Percentiles rank a stretch among this genome's conserved stretches.
Evolutionary conservation across 2,888 invertebrate genomes (phyloP).

Genomic region (Drosophila austrosaltans): DNA sequence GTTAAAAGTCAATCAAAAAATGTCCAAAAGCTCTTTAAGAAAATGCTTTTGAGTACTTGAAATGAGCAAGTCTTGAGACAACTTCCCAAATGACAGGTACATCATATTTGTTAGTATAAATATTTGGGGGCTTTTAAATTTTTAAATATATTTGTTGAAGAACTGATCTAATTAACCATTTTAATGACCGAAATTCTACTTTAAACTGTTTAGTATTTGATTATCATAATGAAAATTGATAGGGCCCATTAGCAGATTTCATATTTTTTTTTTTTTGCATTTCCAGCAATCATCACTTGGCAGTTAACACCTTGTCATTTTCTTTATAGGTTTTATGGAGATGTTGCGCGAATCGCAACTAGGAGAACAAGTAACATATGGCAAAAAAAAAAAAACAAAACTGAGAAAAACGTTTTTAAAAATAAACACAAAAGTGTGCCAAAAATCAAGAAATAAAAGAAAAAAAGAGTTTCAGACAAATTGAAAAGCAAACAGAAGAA

Average conservation of each 20-base stretch:
- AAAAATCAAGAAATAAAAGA: constrained; percentile 35
- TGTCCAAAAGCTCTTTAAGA: constrained; percentile 3
- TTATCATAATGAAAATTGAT: constrained; percentile 3
- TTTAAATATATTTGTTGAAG: neutral
- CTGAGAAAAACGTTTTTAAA: constrained; percentile 46
- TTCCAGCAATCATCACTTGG: constrained; percentile 31
- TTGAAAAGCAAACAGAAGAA: constrained; percentile 4
- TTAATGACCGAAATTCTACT: neutral
- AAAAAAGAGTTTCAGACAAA: constrained; percentile 38
- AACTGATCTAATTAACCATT: neutral
- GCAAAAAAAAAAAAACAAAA: constrained; percentile 18
- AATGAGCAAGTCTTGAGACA: neutral
- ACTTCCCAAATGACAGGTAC: neutral
- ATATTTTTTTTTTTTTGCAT: constrained; percentile 31
- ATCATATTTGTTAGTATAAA: too few species aligned
- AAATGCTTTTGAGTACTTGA: neutral
- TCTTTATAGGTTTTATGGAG: constrained; percentile 31
- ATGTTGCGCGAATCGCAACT: constrained; percentile 27
- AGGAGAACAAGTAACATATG: constrained; percentile 5
- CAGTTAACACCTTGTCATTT: constrained; percentile 51
- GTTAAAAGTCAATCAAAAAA: constrained; percentile 3
- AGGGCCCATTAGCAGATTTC: constrained; percentile 32
- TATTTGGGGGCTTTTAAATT: neutral
- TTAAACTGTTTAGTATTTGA: neutral
- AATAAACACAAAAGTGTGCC: constrained; percentile 69